Evolutionary conservation across 2,113 vertebrate species (phyloP).

Genomic region (Eurypyga helias): DNA sequence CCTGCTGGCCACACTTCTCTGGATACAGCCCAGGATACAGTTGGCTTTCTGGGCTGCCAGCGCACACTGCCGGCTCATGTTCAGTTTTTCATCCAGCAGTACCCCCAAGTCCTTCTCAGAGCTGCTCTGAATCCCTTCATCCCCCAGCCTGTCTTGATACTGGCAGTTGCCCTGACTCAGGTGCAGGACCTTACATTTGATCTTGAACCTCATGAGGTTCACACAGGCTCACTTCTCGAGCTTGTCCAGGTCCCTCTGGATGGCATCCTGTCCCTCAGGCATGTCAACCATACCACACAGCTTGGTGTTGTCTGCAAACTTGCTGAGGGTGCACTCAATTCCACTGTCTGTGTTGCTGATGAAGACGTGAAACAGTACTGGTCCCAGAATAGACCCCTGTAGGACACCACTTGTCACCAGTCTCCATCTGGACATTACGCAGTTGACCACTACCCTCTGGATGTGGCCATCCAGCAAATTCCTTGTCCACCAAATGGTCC

Average conservation of each 20-base stretch:
- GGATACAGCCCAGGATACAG: background rate
- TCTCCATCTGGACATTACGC: background rate
- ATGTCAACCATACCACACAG: rapidly evolving
- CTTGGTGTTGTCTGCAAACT: background rate
- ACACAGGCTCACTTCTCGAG: background rate
- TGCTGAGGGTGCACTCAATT: background rate
- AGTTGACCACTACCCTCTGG: background rate
- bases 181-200: background rate
- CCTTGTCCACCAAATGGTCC: background rate
- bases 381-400: background rate
- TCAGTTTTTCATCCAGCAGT: background rate
- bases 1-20: background rate
- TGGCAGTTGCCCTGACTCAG: rapidly evolving
- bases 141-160: background rate
- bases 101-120: background rate
- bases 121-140: background rate
- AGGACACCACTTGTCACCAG: rapidly evolving
- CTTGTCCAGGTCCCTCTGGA: background rate
- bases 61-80: rapidly evolving
- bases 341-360: rapidly evolving
- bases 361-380: background rate
- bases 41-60: background rate
- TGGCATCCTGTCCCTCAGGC: background rate
- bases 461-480: rapidly evolving
- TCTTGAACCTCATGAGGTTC: background rate